Percentiles rank a stretch among this genome's conserved stretches.
phyloP scores from a whole-genome alignment of 2,113 vertebrate species.

The Atrichornis clamosus region DNA sequence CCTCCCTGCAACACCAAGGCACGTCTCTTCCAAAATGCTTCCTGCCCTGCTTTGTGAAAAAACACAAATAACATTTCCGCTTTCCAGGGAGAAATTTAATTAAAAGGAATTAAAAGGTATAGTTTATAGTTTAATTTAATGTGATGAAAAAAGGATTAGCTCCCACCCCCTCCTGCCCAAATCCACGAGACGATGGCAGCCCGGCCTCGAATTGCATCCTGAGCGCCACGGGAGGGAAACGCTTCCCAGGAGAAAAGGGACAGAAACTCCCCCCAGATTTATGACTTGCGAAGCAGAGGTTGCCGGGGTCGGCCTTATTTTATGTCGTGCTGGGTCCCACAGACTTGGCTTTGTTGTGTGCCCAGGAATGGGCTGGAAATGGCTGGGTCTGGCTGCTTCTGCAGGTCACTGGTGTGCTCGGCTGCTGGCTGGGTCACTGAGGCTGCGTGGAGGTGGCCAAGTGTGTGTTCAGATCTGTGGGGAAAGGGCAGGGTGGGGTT shows the following conservation, averaged over 20 bases:
- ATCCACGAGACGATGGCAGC: background rate
- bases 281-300: background rate
- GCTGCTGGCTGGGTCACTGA: background rate
- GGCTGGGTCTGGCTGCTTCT: background rate
- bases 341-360: background rate
- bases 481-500: background rate
- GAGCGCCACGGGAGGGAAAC: background rate
- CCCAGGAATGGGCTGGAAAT: background rate
- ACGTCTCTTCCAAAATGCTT: background rate
- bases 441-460: background rate
- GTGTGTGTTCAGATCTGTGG: background rate
- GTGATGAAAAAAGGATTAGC: conserved; percentile 41
- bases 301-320: background rate
- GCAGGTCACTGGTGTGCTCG: background rate
- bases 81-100: conserved; percentile 34
- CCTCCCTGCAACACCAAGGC: background rate
- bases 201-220: background rate
- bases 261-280: conserved; percentile 23
- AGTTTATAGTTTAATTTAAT: conserved; percentile 47
- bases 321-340: background rate
- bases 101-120: conserved; percentile 26
- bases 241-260: background rate
- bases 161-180: background rate
- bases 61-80: background rate
- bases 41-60: background rate